These are phyloP conservation scores for Aepyceros melampus DNA, from an alignment of 2,113 vertebrate species.

Conservation along the genomic window DNA sequence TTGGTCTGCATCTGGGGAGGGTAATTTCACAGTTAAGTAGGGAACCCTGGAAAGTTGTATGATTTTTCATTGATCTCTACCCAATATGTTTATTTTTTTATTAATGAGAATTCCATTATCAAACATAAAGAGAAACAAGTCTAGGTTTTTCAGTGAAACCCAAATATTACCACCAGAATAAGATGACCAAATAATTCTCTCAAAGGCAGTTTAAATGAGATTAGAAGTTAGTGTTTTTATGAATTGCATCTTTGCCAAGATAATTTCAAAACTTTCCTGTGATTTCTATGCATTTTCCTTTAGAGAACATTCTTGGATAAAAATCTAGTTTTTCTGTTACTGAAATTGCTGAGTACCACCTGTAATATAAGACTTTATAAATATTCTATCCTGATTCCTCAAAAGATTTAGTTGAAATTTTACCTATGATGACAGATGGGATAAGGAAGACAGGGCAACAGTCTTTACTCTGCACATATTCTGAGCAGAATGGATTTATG, in stretches of 20 bases:
- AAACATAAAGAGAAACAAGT: background rate
- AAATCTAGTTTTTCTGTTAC: background rate
- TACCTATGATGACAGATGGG: conserved; percentile 47
- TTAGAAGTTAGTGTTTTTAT: background rate
- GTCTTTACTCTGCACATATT: conserved; percentile 14
- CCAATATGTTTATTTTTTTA: background rate
- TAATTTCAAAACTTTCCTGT: background rate
- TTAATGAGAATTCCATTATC: background rate
- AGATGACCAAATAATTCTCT: background rate
- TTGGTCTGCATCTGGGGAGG: background rate
- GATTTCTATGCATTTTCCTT: background rate
- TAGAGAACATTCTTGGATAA: background rate
- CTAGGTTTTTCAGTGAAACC: background rate
- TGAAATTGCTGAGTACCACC: conserved; percentile 23
- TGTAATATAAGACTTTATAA: conserved; percentile 40
- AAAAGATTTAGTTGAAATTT: conserved; percentile 58
- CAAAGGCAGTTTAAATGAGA: background rate
- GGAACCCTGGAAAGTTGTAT: background rate
- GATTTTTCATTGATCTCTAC: background rate
- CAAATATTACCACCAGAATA: background rate
- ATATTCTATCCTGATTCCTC: conserved; percentile 49
- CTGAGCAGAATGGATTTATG: conserved; percentile 57
- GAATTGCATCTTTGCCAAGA: background rate
- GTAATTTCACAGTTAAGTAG: background rate
- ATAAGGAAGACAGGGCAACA: conserved; percentile 15